These are phyloP conservation scores for Apostichopus japonicus DNA, from an alignment of 35 echinoderm and acorn worm genomes.

Conservation along the genomic window DNA sequence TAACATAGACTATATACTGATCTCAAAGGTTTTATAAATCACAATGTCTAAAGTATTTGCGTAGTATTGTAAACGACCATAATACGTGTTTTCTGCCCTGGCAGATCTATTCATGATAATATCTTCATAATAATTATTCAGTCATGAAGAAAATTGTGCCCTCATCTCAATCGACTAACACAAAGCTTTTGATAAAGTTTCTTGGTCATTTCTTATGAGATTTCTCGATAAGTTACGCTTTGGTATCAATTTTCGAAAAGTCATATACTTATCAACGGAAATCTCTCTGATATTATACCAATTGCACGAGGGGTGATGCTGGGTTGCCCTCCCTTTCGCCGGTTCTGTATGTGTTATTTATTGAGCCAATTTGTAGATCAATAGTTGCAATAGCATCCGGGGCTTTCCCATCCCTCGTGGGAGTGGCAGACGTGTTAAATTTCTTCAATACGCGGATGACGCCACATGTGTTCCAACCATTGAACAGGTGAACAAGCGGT, in stretches of 20 bases:
- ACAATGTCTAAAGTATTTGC: background rate
- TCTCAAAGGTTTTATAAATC: conserved; percentile 14
- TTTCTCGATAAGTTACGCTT: conserved; percentile 12
- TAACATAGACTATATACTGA: too few species aligned
- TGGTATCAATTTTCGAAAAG: conserved; percentile 42
- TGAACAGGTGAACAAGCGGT: too few species aligned
- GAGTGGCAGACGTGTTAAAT: too few species aligned
- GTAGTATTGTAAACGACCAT: background rate
- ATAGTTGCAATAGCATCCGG: too few species aligned
- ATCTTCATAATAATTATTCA: background rate
- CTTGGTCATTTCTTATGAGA: conserved; percentile 15
- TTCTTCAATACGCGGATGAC: too few species aligned
- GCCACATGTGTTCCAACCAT: too few species aligned
- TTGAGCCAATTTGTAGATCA: too few species aligned
- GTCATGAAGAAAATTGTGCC: background rate
- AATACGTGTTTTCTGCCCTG: background rate
- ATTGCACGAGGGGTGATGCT: conserved; percentile 23
- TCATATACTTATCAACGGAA: conserved; percentile 26
- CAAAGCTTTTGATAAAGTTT: conserved; percentile 45
- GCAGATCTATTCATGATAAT: background rate
- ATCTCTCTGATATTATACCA: background rate
- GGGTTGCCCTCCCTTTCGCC: conserved; percentile 8
- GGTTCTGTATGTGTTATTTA: too few species aligned
- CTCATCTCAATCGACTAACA: conserved; percentile 41
- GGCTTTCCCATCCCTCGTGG: too few species aligned